These are phyloP conservation scores for Tetrax tetrax DNA, from an alignment of 2,113 vertebrate species.

Conservation along the genomic window DNA sequence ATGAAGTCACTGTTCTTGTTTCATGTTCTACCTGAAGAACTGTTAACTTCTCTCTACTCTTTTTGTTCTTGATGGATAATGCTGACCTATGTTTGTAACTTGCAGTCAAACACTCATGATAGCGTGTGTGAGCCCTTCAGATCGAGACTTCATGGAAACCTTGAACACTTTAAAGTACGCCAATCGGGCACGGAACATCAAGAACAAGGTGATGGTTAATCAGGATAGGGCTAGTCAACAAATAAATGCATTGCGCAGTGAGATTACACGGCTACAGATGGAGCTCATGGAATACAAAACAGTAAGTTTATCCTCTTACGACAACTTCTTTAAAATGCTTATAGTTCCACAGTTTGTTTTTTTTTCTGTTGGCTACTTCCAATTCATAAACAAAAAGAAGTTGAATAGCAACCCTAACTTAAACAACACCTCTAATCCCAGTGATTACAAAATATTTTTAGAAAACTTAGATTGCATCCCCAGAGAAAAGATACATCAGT, in stretches of 20 bases:
- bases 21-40: not conserved
- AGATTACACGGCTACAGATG: conserved; percentile 95
- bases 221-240: conserved; percentile 96
- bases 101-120: conserved; percentile 98
- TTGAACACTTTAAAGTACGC: conserved; percentile 95
- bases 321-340: not conserved
- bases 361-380: not conserved
- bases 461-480: not conserved
- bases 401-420: not conserved
- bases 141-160: conserved; percentile 99
- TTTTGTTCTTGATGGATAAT: not conserved
- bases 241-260: conserved; percentile 90
- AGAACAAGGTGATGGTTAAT: conserved; percentile 97
- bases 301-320: conserved; percentile 71
- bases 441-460: not conserved
- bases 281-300: conserved; percentile 98
- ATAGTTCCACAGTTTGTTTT: not conserved
- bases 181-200: conserved; percentile 96
- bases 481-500: not conserved
- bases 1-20: not conserved
- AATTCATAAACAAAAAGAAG: not conserved
- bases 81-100: conserved; percentile 8
- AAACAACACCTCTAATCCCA: not conserved
- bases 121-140: conserved; percentile 95
- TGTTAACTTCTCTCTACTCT: not conserved